These are phyloP conservation scores for Crocidura indochinensis DNA, from an alignment of 2,797 vertebrate species.

Conservation along the genomic window DNA sequence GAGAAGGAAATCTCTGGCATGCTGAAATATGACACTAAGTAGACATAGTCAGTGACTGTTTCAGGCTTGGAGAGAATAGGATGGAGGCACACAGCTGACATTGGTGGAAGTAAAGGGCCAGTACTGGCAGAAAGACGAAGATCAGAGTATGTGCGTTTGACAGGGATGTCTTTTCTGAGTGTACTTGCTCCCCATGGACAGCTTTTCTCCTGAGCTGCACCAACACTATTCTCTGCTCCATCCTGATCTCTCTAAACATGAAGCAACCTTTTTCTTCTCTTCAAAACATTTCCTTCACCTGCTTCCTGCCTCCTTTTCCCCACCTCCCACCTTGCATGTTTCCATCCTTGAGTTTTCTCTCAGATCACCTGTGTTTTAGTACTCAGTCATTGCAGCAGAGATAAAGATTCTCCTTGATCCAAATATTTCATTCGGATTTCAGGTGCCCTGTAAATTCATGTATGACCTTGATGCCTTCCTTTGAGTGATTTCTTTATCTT, in stretches of 20 bases:
- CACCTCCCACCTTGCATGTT: background rate
- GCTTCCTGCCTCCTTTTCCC: rapidly evolving
- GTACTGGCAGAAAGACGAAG: background rate
- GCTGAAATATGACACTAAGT: background rate
- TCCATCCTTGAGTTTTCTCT: background rate
- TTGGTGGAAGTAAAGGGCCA: background rate
- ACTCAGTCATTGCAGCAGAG: background rate
- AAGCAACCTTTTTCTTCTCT: background rate
- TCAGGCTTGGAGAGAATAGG: background rate
- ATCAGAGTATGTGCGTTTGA: rapidly evolving
- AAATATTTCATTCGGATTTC: background rate
- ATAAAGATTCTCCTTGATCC: background rate
- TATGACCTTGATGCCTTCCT: background rate
- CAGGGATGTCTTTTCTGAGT: background rate
- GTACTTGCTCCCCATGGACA: background rate
- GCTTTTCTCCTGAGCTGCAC: background rate
- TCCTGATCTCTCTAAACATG: background rate
- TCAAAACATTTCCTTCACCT: too few species aligned
- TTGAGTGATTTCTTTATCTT: background rate
- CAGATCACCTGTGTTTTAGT: background rate
- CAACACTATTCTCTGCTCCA: background rate
- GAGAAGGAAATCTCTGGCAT: background rate
- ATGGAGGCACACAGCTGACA: background rate
- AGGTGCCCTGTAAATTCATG: background rate
- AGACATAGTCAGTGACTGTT: background rate